phyloP scores from a whole-genome alignment of 2,113 vertebrate genomes.

The Atrichornis clamosus region DNA sequence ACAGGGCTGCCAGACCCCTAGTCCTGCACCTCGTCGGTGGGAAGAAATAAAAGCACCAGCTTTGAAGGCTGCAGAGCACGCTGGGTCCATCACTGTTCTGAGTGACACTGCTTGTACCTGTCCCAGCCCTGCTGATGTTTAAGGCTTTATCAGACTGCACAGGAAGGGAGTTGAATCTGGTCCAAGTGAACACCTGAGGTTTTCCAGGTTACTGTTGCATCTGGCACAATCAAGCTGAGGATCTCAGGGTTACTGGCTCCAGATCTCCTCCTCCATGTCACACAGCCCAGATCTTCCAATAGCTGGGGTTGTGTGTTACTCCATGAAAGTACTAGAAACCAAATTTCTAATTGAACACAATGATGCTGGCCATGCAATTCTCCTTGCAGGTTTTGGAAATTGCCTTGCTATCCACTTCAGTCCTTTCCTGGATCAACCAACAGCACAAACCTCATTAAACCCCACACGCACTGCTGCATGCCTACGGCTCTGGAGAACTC shows the following conservation, averaged over 20 bases:
- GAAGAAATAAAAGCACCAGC: not conserved
- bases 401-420: not conserved
- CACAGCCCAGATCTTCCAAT: not conserved
- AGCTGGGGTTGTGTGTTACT: not conserved
- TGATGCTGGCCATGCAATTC: not conserved
- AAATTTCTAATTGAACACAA: not conserved
- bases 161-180: not conserved
- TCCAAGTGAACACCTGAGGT: not conserved
- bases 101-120: not conserved
- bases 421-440: not conserved
- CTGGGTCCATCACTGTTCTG: not conserved
- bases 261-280: not conserved
- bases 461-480: not conserved
- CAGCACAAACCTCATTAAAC: not conserved
- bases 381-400: not conserved
- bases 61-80: fast-evolving
- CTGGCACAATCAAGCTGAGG: not conserved
- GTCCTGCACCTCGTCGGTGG: not conserved
- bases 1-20: not conserved
- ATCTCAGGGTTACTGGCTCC: not conserved
- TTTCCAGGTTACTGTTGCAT: not conserved
- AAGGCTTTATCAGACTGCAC: not conserved
- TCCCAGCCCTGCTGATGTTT: not conserved
- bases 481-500: not conserved
- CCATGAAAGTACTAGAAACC: not conserved